Percentiles rank a stretch among this genome's conserved stretches.
Evolutionary conservation across 2,797 vertebrate genomes (phyloP).

Genomic region (Esox lucius): DNA sequence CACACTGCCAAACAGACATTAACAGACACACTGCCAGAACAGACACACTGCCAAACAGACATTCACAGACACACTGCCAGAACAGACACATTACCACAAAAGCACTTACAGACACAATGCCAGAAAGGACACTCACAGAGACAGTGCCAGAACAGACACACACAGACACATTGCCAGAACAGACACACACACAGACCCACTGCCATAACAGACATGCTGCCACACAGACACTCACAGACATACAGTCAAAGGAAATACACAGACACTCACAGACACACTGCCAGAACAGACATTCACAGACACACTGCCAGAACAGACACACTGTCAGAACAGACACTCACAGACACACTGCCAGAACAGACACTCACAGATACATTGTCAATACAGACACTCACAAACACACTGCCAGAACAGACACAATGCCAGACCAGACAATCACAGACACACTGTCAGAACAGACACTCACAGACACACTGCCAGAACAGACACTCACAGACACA

Average conservation of each 20-base stretch:
- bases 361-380: too few relatives aligned
- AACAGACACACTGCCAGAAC: conserved; percentile 50
- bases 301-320: conserved; percentile 42
- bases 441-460: neutral
- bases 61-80: neutral
- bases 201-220: neutral
- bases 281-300: too few relatives aligned
- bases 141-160: neutral
- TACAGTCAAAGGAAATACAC: conserved; percentile 22
- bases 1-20: conserved; percentile 36
- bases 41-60: conserved; percentile 39
- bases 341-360: conserved; percentile 17
- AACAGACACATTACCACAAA: neutral
- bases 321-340: conserved; percentile 20
- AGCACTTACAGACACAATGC: conserved; percentile 12
- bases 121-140: neutral
- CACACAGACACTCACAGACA: too few relatives aligned
- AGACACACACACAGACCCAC: neutral
- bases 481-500: too few relatives aligned
- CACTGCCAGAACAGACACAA: conserved; percentile 1
- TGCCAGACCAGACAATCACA: neutral
- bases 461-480: neutral
- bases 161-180: neutral
- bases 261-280: conserved; percentile 12
- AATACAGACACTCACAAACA: too few relatives aligned